phyloP scores from a whole-genome alignment of 1,140 invertebrate species.

The Aphelinus certus region DNA sequence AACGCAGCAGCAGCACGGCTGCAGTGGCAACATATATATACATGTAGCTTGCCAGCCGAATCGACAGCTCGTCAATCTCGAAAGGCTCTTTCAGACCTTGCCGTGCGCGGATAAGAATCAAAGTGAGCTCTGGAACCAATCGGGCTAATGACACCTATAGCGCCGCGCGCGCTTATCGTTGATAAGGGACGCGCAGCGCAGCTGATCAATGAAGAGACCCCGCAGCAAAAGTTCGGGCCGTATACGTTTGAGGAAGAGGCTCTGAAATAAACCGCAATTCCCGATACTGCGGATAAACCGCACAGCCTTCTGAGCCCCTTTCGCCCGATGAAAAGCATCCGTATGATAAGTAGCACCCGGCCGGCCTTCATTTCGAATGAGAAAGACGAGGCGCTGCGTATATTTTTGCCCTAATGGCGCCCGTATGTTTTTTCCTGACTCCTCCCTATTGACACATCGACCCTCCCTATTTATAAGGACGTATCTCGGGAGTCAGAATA shows the following conservation, averaged over 20 bases:
- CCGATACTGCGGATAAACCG: neutral
- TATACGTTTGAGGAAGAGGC: conserved; percentile 22
- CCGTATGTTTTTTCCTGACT: no score
- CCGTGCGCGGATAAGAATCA: conserved; percentile 31
- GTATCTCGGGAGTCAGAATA: no score
- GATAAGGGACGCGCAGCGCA: neutral
- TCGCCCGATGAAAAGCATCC: conserved; percentile 28
- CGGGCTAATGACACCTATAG: conserved; percentile 42
- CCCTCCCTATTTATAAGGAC: no score
- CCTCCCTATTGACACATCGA: no score
- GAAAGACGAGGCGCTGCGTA: neutral
- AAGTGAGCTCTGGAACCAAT: conserved; percentile 34
- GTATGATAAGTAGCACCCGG: conserved; percentile 23
- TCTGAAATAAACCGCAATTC: conserved; percentile 40
- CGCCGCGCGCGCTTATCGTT: conserved; percentile 28
- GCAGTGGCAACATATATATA: no score
- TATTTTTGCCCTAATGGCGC: no score
- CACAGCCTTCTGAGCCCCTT: neutral
- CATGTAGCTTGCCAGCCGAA: neutral
- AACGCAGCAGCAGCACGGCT: no score
- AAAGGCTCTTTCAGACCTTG: neutral
- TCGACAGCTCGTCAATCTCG: conserved; percentile 17
- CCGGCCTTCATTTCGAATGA: conserved; percentile 15
- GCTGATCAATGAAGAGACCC: conserved; percentile 11
- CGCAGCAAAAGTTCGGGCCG: conserved; percentile 27